Conservation (phyloP, 2,888 invertebrate genomes). For the Standfussiana lucernea region DNA sequence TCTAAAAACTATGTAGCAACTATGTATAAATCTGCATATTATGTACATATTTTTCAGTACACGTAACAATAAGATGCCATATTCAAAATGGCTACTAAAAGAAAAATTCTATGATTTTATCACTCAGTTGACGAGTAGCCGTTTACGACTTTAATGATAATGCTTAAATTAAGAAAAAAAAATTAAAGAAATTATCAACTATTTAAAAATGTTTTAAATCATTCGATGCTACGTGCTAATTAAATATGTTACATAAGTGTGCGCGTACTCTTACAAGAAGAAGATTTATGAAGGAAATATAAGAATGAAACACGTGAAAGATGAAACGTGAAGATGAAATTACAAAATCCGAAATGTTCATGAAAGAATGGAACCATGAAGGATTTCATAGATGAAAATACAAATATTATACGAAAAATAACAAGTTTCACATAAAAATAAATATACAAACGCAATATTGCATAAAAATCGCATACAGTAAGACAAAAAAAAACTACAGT, state of each 20-base stretch:
- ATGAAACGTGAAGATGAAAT: not conserved
- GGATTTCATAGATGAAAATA: not conserved
- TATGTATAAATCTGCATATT: constrained; percentile 42
- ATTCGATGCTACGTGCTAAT: constrained; percentile 39
- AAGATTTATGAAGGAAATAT: not conserved
- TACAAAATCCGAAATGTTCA: not conserved
- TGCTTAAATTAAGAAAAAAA: constrained; percentile 58
- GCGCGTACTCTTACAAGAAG: constrained; percentile 30
- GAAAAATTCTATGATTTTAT: constrained; percentile 78
- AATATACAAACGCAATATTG: not conserved
- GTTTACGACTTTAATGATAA: constrained; percentile 70
- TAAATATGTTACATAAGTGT: constrained; percentile 35
- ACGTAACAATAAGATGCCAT: constrained; percentile 63
- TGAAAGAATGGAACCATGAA: not conserved
- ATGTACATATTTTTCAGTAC: constrained; percentile 55
- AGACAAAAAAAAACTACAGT: not conserved
- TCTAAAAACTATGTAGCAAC: constrained; percentile 36
- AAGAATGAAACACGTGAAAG: not conserved
- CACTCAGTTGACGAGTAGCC: constrained; percentile 87
- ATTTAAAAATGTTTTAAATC: constrained; percentile 13
- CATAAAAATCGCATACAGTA: not conserved
- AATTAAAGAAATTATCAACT: constrained; percentile 54
- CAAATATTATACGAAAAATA: not conserved
- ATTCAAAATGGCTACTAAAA: constrained; percentile 50
- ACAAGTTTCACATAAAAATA: not conserved